A percentile compares a stretch with the other conserved stretches of the same genome.
phyloP scores from a whole-genome alignment of 1,140 invertebrate species.

The Drosophila baimaii region DNA sequence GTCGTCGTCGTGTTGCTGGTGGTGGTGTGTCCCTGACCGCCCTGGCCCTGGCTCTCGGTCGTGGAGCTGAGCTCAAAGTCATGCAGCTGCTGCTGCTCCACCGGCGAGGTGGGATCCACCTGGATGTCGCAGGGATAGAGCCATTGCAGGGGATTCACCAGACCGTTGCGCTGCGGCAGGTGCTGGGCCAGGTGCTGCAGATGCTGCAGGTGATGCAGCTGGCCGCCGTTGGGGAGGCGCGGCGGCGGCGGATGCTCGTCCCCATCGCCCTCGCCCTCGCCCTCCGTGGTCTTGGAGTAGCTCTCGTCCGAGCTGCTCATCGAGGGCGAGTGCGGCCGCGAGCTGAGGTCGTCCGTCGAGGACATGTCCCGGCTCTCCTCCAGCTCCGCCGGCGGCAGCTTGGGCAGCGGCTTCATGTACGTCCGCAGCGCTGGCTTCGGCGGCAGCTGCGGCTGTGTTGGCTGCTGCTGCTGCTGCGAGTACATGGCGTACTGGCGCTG shows the following conservation, averaged over 20 bases:
- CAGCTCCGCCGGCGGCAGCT: conserved; percentile 84
- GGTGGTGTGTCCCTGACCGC: conserved; percentile 53
- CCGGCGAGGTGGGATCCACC: conserved; percentile 83
- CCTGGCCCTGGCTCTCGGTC: conserved; percentile 84
- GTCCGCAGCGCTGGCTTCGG: conserved; percentile 55
- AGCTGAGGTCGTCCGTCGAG: conserved; percentile 92
- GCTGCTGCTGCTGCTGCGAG: conserved; percentile 77
- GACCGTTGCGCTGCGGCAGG: conserved; percentile 13
- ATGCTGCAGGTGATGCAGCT: conserved; percentile 57
- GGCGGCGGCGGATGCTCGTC: conserved; percentile 58
- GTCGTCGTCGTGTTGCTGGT: conserved; percentile 70
- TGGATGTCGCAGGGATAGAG: conserved; percentile 87
- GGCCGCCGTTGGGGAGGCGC: conserved; percentile 57
- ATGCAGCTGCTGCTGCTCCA: conserved; percentile 75
- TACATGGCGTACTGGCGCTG: conserved; percentile 85
- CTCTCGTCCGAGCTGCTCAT: conserved; percentile 92
- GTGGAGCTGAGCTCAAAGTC: conserved; percentile 83
- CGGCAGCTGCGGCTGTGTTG: conserved; percentile 63
- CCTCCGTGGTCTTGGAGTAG: conserved; percentile 89
- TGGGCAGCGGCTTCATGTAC: conserved; percentile 86
- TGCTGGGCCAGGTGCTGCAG: conserved; percentile 26
- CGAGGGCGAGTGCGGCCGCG: conserved; percentile 90
- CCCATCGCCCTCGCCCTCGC: conserved; percentile 78
- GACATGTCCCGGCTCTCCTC: conserved; percentile 85
- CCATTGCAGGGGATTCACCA: conserved; percentile 85